Base-by-base conservation (phyloP, 2,888 invertebrate species). In the Fabriciana adippe region DNA sequence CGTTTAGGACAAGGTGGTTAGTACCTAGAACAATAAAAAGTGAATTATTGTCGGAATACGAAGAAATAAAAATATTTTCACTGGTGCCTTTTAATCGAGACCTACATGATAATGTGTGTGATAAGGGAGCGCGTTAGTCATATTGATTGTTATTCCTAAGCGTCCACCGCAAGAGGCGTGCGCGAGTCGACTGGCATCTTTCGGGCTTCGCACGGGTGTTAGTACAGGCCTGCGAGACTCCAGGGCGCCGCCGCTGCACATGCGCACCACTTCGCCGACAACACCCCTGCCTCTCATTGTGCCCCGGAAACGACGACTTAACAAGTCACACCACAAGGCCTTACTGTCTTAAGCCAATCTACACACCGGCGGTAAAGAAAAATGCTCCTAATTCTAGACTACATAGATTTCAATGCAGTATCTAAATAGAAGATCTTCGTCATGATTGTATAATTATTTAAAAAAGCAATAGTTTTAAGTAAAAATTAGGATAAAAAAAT, bases 231-330 rank as follows among this genome's bases (percentile, higher is more conserved):
- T 84, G 84, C 86, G 88, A 92, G 91, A 91, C 91, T 84, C 84
- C 77, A 81, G 82, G 91, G 91, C 91, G 92, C 91, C 91, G 80
- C 73, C 76, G 81, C 77, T 78, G 88, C 88, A 88, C 90, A 89
- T 89, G 92, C 92, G 92, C 90, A 86, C 79, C 74, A 76, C 85
- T 80, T 84, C 86, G 83, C 89, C 90, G 85, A 91, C 90, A 90
- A 82, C 89, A 87, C 87, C 88, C 90, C 87, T 82, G 80, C 85
- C 87, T 85, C 89, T 85, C 86, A 83, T 83, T 86, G 87, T 86
- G 88, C 81, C 87, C 89, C 90, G 90, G 90, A 92, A 90, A 89
- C 86, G 85, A 84, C 80, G 83, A 87, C 86, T 90, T 88, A 88
- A 89, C 89, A 82, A 90, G 84, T 85, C 85, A 81, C 84, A 84